Base-by-base conservation (phyloP, 2,797 vertebrate genomes). In the Selene dorsalis region DNA sequence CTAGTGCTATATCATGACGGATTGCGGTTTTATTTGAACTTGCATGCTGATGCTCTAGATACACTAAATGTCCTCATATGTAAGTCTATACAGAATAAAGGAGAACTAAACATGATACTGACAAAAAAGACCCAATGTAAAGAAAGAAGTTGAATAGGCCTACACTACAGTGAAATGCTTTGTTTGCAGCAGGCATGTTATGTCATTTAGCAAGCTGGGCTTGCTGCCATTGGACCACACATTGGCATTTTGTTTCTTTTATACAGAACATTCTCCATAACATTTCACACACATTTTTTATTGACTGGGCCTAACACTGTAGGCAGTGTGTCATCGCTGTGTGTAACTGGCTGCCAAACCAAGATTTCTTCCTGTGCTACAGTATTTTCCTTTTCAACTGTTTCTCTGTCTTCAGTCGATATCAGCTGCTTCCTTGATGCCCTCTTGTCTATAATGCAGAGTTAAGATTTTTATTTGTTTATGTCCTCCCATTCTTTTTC, bases 181-280 rank as follows among this genome's bases (percentile, higher is more conserved):
- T 83, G 80, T 87, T 86, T 76, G 67, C 82, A 83, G 64, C 65
- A 81, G 70, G 64, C 74, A 69, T 84, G 77, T 87, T 88, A 82
- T 87, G 81, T 91, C 80, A 86, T 88, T 90, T 71, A 67, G 68
- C 47, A 63, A 87, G 66, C 80, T 90, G 79, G 84, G 84, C 86
- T 76, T 1, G 5, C 56, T 90, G 87, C 90, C 84, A 88, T 83
- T 80, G 59, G 74, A 85, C 83, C 87, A 84, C 87, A 87, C 87
- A 83, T 84, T 87, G 85, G 76, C 84, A 83, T 89, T 91, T 88
- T 80, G 80, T 84, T 91, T 90, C 73, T 84, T 87, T 88, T 71
- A 82, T 75, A 78, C 80, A 70, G 80, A 88, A 81, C 75, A 69
- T 78, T 87, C 75, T 86, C 52, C 52, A 63, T 82, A 91, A 88